phyloP scores from a whole-genome alignment of 2,888 invertebrate genomes.

The Heliconius ethilla region DNA sequence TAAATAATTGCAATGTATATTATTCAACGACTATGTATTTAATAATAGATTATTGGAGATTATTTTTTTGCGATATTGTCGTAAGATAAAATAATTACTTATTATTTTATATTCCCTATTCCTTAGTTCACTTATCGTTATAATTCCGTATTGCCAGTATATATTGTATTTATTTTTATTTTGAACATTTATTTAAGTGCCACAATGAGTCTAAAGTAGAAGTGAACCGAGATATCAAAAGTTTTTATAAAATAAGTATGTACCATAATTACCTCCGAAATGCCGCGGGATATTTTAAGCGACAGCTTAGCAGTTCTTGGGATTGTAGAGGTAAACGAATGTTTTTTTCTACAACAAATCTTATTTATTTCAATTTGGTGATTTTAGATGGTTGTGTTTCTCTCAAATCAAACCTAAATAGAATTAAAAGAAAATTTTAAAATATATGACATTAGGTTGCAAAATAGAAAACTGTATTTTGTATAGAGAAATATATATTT shows the following conservation, averaged over 20 bases:
- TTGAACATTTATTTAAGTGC: neutral
- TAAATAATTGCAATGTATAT: neutral
- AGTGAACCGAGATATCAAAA: conserved; percentile 25
- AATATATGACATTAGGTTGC: no score
- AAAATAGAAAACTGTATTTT: no score
- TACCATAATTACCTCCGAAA: conserved; percentile 59
- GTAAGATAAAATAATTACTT: neutral
- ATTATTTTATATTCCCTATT: neutral
- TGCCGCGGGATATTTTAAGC: conserved; percentile 86
- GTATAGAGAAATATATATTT: neutral
- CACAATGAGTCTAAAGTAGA: neutral
- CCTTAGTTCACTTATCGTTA: neutral
- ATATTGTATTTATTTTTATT: neutral
- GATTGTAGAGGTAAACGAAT: conserved; percentile 78
- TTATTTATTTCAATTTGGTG: neutral
- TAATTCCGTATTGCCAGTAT: neutral
- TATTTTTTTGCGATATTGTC: neutral
- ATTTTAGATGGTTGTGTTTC: no score
- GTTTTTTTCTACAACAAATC: neutral
- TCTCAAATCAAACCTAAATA: no score
- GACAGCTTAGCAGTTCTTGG: conserved; percentile 85
- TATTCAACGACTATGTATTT: neutral
- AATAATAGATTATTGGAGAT: neutral
- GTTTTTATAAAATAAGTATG: conserved; percentile 43
- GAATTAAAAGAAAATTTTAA: no score